These are phyloP conservation scores for Carterocephalus palaemon DNA, from an alignment of 2,888 invertebrate species.

Conservation along the genomic window DNA sequence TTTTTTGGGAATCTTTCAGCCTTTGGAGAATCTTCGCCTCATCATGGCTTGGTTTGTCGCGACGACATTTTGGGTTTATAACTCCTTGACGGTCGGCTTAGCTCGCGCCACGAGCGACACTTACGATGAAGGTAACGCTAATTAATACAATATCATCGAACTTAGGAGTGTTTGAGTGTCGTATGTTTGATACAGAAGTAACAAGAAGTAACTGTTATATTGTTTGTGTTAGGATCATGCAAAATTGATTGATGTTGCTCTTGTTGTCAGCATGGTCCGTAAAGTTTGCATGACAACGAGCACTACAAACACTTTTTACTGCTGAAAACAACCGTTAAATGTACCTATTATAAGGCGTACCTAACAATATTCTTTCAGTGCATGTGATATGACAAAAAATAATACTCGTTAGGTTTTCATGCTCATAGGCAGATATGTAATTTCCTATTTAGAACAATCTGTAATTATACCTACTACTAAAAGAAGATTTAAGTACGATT, in stretches of 20 bases:
- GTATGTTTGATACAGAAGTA: too few relatives aligned
- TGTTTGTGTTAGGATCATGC: background rate
- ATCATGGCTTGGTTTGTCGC: conserved; percentile 79
- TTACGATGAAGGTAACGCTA: conserved; percentile 62
- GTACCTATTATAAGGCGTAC: too few relatives aligned
- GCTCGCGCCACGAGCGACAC: conserved; percentile 72
- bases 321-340: too few relatives aligned
- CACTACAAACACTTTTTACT: conserved; percentile 35
- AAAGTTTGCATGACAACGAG: conserved; percentile 62
- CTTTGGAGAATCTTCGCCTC: conserved; percentile 77
- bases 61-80: conserved; percentile 78
- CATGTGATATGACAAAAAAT: too few relatives aligned
- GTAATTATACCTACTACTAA: too few relatives aligned
- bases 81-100: conserved; percentile 71
- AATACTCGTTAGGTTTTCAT: too few relatives aligned
- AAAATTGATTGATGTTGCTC: conserved; percentile 12
- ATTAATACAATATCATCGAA: background rate
- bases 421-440: too few relatives aligned
- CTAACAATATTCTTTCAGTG: conserved; percentile 4
- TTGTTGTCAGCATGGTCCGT: conserved; percentile 67
- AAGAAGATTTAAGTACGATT: too few relatives aligned
- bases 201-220: too few relatives aligned
- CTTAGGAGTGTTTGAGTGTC: too few relatives aligned
- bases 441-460: too few relatives aligned
- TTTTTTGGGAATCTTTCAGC: conserved; percentile 58